Conservation (phyloP, 2,797 vertebrate genomes). For the Sphaeramia orbicularis region DNA sequence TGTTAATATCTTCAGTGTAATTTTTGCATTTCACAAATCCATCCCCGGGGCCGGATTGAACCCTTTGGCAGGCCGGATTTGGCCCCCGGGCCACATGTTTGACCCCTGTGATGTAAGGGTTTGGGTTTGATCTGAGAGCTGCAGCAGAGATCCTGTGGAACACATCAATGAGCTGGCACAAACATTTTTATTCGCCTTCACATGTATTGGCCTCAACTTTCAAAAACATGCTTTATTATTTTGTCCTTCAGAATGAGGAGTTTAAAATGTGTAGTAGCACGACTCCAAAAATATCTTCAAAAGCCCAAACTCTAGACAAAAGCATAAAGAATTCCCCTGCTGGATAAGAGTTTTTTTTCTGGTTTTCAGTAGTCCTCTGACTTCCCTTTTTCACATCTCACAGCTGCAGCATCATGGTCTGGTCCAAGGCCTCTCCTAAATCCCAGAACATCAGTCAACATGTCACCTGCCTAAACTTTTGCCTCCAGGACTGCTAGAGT, state of each 20-base stretch:
- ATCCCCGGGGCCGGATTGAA: no score
- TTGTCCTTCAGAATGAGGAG: constrained; percentile 17
- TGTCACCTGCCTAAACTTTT: constrained; percentile 58
- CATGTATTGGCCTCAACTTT: constrained; percentile 4
- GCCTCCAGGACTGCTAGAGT: constrained; percentile 2
- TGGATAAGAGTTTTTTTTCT: constrained; percentile 24
- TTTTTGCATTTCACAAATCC: no score
- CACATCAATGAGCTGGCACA: background rate
- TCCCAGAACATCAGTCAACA: constrained; percentile 51
- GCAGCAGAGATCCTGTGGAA: background rate
- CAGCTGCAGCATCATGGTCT: constrained; percentile 48
- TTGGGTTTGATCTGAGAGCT: constrained; percentile 5
- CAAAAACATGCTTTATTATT: constrained; percentile 27
- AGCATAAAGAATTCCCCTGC: constrained; percentile 59
- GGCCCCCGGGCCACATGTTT: no score
- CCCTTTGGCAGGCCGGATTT: no score
- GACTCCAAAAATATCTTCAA: constrained; percentile 37
- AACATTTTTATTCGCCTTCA: background rate
- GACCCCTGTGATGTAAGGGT: no score
- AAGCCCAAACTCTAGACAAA: constrained; percentile 37
- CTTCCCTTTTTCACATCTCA: constrained; percentile 23
- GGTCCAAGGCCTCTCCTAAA: constrained; percentile 48
- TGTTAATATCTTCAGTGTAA: no score
- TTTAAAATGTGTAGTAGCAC: background rate
- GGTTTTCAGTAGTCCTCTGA: constrained; percentile 14